Conservation (phyloP, 2,797 vertebrate species). For the Muscicapa striata region DNA sequence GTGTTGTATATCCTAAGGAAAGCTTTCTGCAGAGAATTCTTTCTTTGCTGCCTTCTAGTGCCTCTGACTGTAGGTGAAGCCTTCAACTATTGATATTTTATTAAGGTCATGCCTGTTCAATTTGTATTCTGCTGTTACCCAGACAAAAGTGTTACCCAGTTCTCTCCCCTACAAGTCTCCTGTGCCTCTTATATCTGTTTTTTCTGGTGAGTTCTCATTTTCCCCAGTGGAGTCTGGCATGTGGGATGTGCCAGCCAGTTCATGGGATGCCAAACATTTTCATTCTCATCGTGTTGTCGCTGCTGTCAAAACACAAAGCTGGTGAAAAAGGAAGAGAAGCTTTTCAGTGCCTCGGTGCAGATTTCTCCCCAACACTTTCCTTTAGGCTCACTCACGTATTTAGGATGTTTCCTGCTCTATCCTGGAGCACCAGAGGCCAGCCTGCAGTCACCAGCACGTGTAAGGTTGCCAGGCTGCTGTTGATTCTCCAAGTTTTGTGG, state of each 20-base stretch:
- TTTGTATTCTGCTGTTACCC: constrained; percentile 8
- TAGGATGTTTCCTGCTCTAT: constrained; percentile 4
- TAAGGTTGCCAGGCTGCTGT: background rate
- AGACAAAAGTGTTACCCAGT: background rate
- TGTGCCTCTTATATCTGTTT: constrained; percentile 6
- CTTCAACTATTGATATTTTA: background rate
- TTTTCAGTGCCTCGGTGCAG: background rate
- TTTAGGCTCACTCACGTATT: background rate
- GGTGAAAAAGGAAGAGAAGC: background rate
- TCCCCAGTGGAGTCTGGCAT: constrained; percentile 30
- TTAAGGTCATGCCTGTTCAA: background rate
- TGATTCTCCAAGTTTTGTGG: background rate
- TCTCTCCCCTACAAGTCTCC: background rate
- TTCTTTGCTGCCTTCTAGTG: background rate
- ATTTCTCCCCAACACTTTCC: background rate
- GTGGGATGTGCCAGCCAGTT: constrained; percentile 49
- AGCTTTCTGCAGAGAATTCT: background rate
- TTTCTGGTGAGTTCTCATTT: constrained; percentile 32
- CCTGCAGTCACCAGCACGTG: background rate
- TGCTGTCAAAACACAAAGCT: constrained; percentile 28
- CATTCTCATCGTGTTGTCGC: background rate
- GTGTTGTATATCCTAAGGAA: background rate
- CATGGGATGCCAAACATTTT: constrained; percentile 17
- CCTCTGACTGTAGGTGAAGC: background rate
- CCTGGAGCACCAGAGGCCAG: background rate